Conservation (phyloP, 1,140 invertebrate genomes). For the Dreissena rostriformis region DNA sequence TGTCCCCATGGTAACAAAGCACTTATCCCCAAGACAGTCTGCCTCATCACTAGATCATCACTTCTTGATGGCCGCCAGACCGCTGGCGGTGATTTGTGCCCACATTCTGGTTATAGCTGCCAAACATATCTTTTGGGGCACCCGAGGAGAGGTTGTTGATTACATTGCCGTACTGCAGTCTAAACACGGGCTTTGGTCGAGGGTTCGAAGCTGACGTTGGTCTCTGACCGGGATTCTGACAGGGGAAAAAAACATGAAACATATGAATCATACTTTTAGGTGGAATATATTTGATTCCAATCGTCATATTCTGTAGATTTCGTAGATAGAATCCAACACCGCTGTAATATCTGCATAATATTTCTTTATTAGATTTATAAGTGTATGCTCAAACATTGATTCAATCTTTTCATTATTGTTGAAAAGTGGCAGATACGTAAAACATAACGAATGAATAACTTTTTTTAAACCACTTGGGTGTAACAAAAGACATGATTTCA, state of each 20-base stretch:
- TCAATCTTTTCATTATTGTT: no score
- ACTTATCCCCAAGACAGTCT: no score
- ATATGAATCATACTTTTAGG: background rate
- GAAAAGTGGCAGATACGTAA: no score
- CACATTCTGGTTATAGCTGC: slow-evolving; percentile 80
- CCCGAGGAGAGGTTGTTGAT: slow-evolving; percentile 79
- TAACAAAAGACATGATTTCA: no score
- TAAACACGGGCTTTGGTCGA: slow-evolving; percentile 77
- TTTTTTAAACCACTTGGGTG: no score
- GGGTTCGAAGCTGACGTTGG: slow-evolving; percentile 73
- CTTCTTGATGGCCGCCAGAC: slow-evolving; percentile 76
- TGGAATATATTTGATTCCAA: background rate
- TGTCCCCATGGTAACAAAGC: no score
- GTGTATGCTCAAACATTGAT: no score
- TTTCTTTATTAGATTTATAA: no score
- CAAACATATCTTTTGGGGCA: slow-evolving; percentile 78
- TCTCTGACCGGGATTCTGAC: slow-evolving; percentile 74
- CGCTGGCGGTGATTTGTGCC: slow-evolving; percentile 81
- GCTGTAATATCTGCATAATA: no score
- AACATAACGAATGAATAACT: no score
- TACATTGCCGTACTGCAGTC: slow-evolving; percentile 81
- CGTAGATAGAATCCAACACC: no score
- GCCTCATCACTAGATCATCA: slow-evolving; percentile 64
- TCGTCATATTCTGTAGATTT: no score
- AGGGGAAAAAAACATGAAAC: background rate